Conservation (phyloP, 2,113 vertebrate species). For the Boulengerochromis microlepis region DNA sequence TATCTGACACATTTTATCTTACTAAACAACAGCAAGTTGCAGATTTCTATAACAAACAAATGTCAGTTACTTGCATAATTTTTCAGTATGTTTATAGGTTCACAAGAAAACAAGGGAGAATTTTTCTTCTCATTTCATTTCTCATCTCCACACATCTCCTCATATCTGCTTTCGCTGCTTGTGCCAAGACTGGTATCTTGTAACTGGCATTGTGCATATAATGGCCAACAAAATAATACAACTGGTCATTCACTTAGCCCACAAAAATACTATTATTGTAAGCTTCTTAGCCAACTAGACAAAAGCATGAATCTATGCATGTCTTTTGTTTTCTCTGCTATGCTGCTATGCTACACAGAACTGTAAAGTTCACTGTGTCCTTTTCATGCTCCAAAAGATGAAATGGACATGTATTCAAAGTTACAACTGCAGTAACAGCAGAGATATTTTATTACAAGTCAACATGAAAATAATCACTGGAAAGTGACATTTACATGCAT, state of each 20-base stretch:
- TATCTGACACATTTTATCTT: neutral
- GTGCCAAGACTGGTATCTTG: neutral
- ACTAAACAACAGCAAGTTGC: neutral
- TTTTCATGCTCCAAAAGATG: neutral
- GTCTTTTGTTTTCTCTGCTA: neutral
- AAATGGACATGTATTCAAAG: neutral
- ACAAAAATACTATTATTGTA: neutral
- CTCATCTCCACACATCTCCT: neutral
- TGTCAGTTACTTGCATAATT: neutral
- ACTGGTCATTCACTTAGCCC: neutral
- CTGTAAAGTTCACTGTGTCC: neutral
- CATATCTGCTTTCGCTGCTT: neutral
- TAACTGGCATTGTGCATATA: neutral
- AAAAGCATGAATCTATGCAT: neutral
- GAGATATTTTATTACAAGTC: neutral
- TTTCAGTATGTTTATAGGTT: neutral
- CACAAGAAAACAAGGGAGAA: neutral
- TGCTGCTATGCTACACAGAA: neutral
- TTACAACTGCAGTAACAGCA: neutral
- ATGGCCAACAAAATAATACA: neutral
- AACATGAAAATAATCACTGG: neutral
- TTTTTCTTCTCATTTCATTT: neutral
- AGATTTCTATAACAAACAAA: neutral
- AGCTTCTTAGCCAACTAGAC: neutral
- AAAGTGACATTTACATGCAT: neutral